A percentile compares a stretch with the other conserved stretches of the same genome.
phyloP scores from a whole-genome alignment of 2,113 vertebrate species.

The Microtus montanus region DNA sequence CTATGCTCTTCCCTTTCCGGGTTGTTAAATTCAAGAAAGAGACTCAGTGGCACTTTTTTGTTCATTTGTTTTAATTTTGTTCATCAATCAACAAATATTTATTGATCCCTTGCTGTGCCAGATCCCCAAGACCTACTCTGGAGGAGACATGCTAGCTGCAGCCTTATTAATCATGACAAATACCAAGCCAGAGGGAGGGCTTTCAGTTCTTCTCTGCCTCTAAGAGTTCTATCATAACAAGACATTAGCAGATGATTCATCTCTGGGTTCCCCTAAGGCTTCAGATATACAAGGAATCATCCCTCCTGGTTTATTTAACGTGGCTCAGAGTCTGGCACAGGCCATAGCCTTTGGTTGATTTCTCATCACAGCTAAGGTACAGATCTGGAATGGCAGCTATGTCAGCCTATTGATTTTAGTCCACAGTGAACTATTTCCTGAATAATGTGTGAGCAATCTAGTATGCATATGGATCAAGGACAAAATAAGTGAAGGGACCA shows the following conservation, averaged over 20 bases:
- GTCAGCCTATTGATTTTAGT: not conserved
- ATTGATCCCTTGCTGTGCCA: not conserved
- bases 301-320: not conserved
- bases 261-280: not conserved
- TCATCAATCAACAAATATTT: not conserved
- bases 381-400: conserved; percentile 39
- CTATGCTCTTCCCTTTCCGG: not conserved
- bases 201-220: not conserved
- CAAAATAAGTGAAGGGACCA: not conserved
- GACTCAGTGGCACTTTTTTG: not conserved
- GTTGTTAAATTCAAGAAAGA: not conserved
- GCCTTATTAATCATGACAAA: not conserved
- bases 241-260: not conserved
- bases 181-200: not conserved
- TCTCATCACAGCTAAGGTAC: not conserved
- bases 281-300: not conserved
- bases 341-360: not conserved
- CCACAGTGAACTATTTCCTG: not conserved
- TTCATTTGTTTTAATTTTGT: not conserved
- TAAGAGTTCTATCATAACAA: not conserved
- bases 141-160: not conserved
- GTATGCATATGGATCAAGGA: not conserved
- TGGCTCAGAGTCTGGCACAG: not conserved
- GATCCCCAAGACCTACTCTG: not conserved
- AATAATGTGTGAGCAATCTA: not conserved